Conservation (phyloP, 2,113 vertebrate species). For the Oreotragus oreotragus region DNA sequence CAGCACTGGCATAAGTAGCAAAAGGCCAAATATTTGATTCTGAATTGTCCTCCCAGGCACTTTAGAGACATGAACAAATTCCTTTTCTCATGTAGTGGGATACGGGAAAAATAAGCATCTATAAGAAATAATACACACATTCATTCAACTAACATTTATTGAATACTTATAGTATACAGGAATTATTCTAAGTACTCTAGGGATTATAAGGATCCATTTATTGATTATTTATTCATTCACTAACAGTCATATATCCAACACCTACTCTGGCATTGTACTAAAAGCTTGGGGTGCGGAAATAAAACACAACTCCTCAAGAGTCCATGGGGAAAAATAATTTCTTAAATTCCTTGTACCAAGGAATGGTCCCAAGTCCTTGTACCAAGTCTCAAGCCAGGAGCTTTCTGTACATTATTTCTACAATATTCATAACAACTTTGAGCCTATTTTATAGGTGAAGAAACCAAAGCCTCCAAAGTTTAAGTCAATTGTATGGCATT, state of each 20-base stretch:
- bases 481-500: neutral
- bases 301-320: neutral
- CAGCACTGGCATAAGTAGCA: neutral
- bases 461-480: neutral
- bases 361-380: too few relatives aligned
- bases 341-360: neutral
- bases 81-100: neutral
- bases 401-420: neutral
- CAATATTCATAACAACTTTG: neutral
- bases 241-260: neutral
- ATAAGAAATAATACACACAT: too few relatives aligned
- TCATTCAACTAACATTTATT: neutral
- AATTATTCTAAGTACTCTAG: neutral
- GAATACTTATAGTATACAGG: neutral
- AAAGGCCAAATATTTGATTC: neutral
- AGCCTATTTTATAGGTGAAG: neutral
- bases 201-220: neutral
- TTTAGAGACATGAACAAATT: neutral
- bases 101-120: neutral
- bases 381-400: neutral
- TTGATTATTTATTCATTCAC: neutral
- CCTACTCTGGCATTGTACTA: neutral
- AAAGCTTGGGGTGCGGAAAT: neutral
- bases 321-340: neutral
- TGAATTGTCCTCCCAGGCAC: neutral